phyloP scores from a whole-genome alignment of 2,113 vertebrate genomes.

The Rattus rattus region DNA sequence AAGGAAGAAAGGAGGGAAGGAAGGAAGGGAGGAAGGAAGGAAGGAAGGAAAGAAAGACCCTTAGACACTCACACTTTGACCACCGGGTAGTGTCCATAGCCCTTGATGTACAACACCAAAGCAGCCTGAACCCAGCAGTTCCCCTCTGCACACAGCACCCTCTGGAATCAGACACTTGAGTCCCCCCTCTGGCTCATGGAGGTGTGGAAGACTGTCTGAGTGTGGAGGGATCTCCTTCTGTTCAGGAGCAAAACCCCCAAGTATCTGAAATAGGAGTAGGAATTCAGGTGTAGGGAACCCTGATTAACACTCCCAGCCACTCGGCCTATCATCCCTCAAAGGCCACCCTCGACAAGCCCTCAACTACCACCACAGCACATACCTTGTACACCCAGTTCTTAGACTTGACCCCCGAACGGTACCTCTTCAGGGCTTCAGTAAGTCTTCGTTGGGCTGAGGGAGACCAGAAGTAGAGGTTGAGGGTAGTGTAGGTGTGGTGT shows the following conservation, averaged over 20 bases:
- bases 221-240: slow-evolving; percentile 71
- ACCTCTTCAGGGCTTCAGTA: slow-evolving; percentile 90
- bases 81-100: slow-evolving; percentile 89
- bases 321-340: background rate
- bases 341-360: background rate
- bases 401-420: slow-evolving; percentile 77
- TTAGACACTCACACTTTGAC: slow-evolving; percentile 86
- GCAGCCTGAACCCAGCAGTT: slow-evolving; percentile 91
- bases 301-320: too few species aligned
- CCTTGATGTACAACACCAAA: slow-evolving; percentile 92
- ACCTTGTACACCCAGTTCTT: slow-evolving; percentile 89
- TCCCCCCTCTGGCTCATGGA: slow-evolving; percentile 81
- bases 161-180: slow-evolving; percentile 92
- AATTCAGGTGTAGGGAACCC: background rate
- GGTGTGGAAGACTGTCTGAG: background rate
- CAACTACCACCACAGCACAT: background rate
- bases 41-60: background rate
- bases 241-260: slow-evolving; percentile 78
- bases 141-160: slow-evolving; percentile 87
- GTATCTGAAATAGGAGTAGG: slow-evolving; percentile 79
- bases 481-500: background rate
- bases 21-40: too few species aligned
- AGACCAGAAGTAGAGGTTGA: slow-evolving; percentile 30
- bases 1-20: too few species aligned
- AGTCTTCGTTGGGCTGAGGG: slow-evolving; percentile 91